Percentiles rank a stretch among this genome's conserved stretches.
These are phyloP conservation scores for Erynnis tages DNA, from an alignment of 2,888 invertebrate genomes.

Conservation along the genomic window DNA sequence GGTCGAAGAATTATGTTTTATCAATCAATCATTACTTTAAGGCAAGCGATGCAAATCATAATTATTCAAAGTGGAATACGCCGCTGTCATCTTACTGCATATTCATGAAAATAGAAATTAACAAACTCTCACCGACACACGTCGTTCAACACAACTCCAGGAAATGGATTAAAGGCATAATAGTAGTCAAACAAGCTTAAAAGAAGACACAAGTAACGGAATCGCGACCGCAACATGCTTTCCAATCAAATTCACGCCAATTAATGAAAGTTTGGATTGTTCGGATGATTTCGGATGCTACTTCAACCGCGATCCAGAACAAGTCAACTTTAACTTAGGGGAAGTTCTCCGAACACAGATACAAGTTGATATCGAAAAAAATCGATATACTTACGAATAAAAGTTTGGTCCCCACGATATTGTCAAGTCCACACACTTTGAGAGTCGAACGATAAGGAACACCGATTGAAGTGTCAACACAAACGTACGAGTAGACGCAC, in stretches of 20 bases:
- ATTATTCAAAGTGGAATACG: conserved; percentile 20
- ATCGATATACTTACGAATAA: conserved; percentile 47
- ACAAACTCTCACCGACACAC: conserved; percentile 26
- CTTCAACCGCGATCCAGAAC: not conserved
- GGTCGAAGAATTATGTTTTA: too few relatives aligned
- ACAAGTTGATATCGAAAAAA: conserved; percentile 20
- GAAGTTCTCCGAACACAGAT: conserved; percentile 8
- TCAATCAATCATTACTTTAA: conserved; percentile 8
- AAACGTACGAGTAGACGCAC: conserved; percentile 45
- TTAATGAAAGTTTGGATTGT: conserved; percentile 32
- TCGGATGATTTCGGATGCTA: too few relatives aligned
- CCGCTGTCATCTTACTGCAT: conserved; percentile 26
- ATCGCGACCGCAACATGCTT: conserved; percentile 56
- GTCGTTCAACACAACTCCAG: conserved; percentile 26
- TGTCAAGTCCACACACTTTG: conserved; percentile 40
- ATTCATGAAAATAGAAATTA: conserved; percentile 35
- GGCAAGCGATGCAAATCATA: conserved; percentile 15
- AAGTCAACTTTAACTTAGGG: conserved; percentile 3
- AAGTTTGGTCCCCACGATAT: conserved; percentile 45
- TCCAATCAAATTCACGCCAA: conserved; percentile 42
- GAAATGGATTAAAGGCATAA: conserved; percentile 36
- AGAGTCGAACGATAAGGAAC: conserved; percentile 20
- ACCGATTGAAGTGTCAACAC: conserved; percentile 40
- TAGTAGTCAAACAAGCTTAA: conserved; percentile 62
- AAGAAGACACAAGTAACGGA: conserved; percentile 68